phyloP scores from a whole-genome alignment of 1,140 invertebrate genomes.

The Centruroides vittatus region DNA sequence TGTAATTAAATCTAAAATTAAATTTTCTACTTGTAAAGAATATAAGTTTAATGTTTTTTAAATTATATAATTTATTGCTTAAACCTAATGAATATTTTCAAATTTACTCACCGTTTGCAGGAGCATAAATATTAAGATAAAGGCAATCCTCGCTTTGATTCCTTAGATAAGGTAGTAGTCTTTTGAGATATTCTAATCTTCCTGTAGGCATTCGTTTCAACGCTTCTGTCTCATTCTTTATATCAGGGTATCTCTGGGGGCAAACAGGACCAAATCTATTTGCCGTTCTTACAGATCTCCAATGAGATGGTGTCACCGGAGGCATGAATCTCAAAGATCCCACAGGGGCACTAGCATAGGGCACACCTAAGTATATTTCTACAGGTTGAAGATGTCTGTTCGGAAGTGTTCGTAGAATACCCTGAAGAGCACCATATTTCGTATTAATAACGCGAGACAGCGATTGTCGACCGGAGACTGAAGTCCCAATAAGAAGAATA shows the following conservation, averaged over 20 bases:
- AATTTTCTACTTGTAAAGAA: no score
- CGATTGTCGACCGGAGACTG: no score
- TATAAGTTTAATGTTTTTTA: background rate
- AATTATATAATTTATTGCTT: background rate
- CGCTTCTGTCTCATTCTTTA: constrained; percentile 51
- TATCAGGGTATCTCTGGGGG: constrained; percentile 44
- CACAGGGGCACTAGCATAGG: constrained; percentile 63
- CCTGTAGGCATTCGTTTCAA: constrained; percentile 61
- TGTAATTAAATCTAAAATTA: no score
- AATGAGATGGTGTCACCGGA: constrained; percentile 51
- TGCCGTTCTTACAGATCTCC: constrained; percentile 75
- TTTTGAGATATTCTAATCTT: constrained; percentile 62
- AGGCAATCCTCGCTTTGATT: constrained; percentile 93
- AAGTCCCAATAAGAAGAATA: no score
- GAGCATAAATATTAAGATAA: constrained; percentile 90
- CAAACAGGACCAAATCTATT: constrained; percentile 66
- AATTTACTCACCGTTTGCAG: constrained; percentile 67
- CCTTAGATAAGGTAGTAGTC: constrained; percentile 65
- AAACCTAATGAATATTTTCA: background rate
- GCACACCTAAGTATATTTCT: constrained; percentile 45
- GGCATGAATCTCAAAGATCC: constrained; percentile 52
- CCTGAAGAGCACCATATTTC: constrained; percentile 77
- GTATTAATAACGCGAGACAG: constrained; percentile 58
- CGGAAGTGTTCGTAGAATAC: constrained; percentile 59
- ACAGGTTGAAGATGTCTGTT: constrained; percentile 31